Base-by-base conservation (phyloP, 1,140 invertebrate genomes). In the Caenorhabditis latens region DNA sequence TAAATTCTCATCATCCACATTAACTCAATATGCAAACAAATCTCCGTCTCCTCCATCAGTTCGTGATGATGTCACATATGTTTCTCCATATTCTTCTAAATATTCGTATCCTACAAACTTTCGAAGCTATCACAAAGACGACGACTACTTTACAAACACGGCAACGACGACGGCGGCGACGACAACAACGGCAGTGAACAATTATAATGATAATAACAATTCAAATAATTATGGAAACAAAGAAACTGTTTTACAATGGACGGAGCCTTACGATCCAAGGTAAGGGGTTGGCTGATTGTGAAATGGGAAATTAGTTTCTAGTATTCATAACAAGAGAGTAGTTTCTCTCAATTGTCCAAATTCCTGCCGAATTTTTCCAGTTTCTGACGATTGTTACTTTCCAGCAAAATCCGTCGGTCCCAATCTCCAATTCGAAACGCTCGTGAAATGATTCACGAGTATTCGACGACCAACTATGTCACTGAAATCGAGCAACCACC, bases 361-460 rank as follows among this genome's bases (percentile, higher is more conserved):
- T 32, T 32, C 32, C 32, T 32, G 32, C 32, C 32, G 32, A 32
- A 32, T 32, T 32, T 32, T 32, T 32, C 32, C 32, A 32, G 32
- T 32, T 32, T 32, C 32, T 32, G 32, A 32, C 32, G 2, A 32
- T 32, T 32, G 32, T 32, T 32, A 32, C 32, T 71, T 79, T 79
- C 42, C 71, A 79, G 71, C 46, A 50, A 53, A 79, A 24, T 50
- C n/a, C 71, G 71, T 0, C 71, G 71, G 5, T 79, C 71, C 2
- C n/a, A 43, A 53, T 79, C 71, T 9, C 71, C 71, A 79, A 79
- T 79, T 14, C 71, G 71, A n/a, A 79, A 79, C 24, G 65, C 86
- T 63, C 86, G 86, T 50, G 61, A 71, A 42, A 40, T 83, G 58
- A 86, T 86, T 50, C 86, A 75, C 24, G 86, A 86, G n/a, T 86